A percentile compares a stretch with the other conserved stretches of the same genome.
These are phyloP conservation scores for Pristionchus maxplancki DNA, from an alignment of 2,888 invertebrate genomes.

Conservation along the genomic window DNA sequence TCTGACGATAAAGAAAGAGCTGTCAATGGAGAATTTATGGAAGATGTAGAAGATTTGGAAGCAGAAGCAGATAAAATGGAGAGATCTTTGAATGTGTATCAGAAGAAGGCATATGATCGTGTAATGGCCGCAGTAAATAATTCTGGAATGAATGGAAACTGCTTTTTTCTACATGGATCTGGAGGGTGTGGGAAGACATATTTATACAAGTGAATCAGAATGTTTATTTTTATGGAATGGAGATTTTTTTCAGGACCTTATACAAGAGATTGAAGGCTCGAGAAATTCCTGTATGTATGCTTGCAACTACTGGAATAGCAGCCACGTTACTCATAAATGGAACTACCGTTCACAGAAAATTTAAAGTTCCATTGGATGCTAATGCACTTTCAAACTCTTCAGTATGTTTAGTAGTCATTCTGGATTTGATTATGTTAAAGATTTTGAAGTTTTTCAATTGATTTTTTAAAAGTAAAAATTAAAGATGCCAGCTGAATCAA, in stretches of 20 bases:
- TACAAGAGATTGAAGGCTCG: not conserved
- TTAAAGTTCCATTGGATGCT: not conserved
- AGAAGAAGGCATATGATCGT: not conserved
- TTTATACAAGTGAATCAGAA: not conserved
- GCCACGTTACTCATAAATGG: not conserved
- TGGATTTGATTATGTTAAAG: not conserved
- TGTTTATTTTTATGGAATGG: too few relatives aligned
- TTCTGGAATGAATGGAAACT: not conserved
- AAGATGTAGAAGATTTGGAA: not conserved
- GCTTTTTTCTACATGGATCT: not conserved
- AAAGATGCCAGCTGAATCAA: not conserved
- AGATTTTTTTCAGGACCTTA: not conserved
- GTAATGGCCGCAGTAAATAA: not conserved
- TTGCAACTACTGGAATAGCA: not conserved
- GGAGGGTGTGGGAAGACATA: constrained; percentile 1
- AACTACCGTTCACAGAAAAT: not conserved
- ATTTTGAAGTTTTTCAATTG: too few relatives aligned
- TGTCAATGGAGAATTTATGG: not conserved
- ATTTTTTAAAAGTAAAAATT: too few relatives aligned
- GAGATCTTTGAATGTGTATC: not conserved
- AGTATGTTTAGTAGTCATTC: not conserved
- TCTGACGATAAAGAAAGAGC: not conserved
- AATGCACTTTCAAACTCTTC: not conserved
- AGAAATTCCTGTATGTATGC: not conserved
- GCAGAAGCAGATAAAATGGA: not conserved